Evolutionary conservation across 2,113 vertebrate genomes (phyloP).

Genomic region (Thryonomys swinderianus): DNA sequence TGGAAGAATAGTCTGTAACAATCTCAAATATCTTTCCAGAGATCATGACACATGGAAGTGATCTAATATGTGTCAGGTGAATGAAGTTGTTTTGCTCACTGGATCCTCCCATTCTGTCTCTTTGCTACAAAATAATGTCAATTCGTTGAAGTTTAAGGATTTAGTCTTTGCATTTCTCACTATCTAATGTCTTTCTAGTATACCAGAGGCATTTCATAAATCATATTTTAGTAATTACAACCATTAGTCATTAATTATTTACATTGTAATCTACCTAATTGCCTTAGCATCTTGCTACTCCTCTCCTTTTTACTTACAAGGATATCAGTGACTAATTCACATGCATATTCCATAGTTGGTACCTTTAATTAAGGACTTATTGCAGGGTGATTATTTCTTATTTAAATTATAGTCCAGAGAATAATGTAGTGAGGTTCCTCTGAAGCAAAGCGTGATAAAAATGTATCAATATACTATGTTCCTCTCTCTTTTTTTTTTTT

Average conservation of each 20-base stretch:
- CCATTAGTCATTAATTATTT: constrained; percentile 49
- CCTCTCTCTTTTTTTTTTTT: too few relatives aligned
- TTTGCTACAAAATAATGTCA: constrained; percentile 50
- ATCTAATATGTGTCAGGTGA: background rate
- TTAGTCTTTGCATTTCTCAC: constrained; percentile 50
- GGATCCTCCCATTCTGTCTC: background rate
- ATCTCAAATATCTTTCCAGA: background rate
- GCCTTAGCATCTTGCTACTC: background rate
- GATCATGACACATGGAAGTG: background rate
- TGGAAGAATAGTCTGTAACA: background rate
- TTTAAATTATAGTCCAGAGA: background rate
- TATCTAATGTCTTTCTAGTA: background rate
- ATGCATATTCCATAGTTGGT: background rate
- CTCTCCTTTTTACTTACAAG: background rate
- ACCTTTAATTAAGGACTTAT: background rate
- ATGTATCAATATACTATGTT: background rate
- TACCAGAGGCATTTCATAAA: constrained; percentile 14
- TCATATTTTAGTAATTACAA: constrained; percentile 37
- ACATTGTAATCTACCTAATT: constrained; percentile 16
- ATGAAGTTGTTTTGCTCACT: background rate
- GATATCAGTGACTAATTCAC: background rate
- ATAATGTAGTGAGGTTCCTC: background rate
- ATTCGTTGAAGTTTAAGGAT: constrained; percentile 16
- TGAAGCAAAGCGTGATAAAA: background rate
- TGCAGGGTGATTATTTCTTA: background rate